Percentiles rank a stretch among this genome's conserved stretches.
Conservation (phyloP, 2,113 vertebrate species). For the Geococcyx californianus region DNA sequence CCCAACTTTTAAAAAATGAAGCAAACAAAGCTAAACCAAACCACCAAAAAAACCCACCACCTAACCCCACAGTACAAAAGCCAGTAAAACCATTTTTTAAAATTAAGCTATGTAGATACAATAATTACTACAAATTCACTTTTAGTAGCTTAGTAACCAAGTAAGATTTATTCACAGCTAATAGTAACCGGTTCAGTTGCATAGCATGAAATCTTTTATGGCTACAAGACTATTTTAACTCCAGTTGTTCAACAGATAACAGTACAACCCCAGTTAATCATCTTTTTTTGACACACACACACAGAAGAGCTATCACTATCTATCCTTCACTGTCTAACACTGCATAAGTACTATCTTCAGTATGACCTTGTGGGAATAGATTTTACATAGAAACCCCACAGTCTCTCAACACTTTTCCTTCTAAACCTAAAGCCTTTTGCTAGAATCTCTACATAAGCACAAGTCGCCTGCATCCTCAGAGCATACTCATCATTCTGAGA, state of each 20-base stretch:
- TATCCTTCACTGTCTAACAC: background rate
- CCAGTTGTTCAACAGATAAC: background rate
- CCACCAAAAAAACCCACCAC: background rate
- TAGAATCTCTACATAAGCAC: background rate
- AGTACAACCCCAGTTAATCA: background rate
- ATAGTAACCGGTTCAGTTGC: background rate
- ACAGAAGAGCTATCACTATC: background rate
- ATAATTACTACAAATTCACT: background rate
- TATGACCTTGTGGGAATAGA: background rate
- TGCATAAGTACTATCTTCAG: background rate
- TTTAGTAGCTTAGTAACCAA: background rate
- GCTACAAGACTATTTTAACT: background rate
- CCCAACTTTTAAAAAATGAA: no score
- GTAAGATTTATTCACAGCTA: background rate
- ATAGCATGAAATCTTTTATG: background rate
- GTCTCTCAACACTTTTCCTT: background rate
- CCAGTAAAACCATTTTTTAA: background rate
- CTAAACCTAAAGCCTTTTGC: background rate
- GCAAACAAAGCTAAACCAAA: background rate
- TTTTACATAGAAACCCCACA: background rate
- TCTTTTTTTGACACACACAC: background rate
- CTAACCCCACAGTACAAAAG: background rate
- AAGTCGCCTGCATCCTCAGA: background rate
- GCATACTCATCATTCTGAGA: background rate
- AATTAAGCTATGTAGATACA: background rate